Evolutionary conservation across 2,113 vertebrate genomes (phyloP), one percentile per base, ranked within the genome.

Genomic region (Xenopus laevis): DNA sequence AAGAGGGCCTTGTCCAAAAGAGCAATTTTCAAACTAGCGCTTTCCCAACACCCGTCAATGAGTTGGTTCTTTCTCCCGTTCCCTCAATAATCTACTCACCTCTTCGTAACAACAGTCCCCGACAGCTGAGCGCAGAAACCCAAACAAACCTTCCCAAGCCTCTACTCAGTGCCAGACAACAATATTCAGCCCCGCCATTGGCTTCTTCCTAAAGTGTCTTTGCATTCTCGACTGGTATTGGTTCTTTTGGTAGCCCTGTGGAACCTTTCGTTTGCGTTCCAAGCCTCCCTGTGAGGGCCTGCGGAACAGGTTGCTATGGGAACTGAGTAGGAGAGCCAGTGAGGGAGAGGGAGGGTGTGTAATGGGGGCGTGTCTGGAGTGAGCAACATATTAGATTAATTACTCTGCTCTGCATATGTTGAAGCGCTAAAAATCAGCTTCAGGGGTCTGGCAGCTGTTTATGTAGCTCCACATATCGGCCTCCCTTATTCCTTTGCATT

Each of bases 71-170:
- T 40, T 40, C 6, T 40, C 33, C 33, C 8, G 33, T 7, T 9
- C 5, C 2, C 8, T 40, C 33, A 4, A 1, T 7, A 75, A 75
- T 72, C 79, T 71, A 57, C 65, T 80, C 77, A 47, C 78, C 80
- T 78, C 72, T 74, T 71, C 72, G 74, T 82, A 81, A 73, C 63
- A 13, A 44, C 68, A 13, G 6, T 21, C 23, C 65, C 45, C 44
- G 77, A 69, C 81, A 79, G 6, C 78, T 79, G 30, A 65, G 44
- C 80, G 80, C 79, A 21, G 65, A 81, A 80, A 86, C 84, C 87
- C 83, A 86, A 87, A 89, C 88, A 89, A 83, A 87, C 89, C 84
- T 79, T 82, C 82, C 80, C 81, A 71, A 83, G 79, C 83, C 75
- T 74, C 78, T 76, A 50, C 82, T 82, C 87, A 71, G 78, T 74